Percentiles rank a stretch among this genome's conserved stretches.
phyloP scores from a whole-genome alignment of 1,140 invertebrate species.

The Zaprionus ornatus region DNA sequence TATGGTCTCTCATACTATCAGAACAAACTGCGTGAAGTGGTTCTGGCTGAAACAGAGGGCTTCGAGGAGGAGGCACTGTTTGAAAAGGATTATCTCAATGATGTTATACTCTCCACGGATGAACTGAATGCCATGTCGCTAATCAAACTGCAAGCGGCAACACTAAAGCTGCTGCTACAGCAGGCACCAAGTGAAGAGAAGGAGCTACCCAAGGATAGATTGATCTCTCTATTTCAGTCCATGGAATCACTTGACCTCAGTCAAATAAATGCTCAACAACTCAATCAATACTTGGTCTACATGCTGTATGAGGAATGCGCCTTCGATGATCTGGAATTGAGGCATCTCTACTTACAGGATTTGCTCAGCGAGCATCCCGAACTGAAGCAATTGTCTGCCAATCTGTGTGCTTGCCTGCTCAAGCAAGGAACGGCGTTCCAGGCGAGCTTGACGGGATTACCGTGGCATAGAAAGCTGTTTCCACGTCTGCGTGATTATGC shows the following conservation, averaged over 20 bases:
- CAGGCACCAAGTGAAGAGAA: neutral
- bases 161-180: conserved; percentile 58
- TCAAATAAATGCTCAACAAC: conserved; percentile 37
- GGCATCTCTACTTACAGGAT: conserved; percentile 63
- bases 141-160: conserved; percentile 69
- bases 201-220: conserved; percentile 17
- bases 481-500: conserved; percentile 72
- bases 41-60: conserved; percentile 47
- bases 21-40: conserved; percentile 76
- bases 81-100: conserved; percentile 32
- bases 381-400: conserved; percentile 27
- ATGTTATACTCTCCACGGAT: conserved; percentile 59
- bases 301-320: conserved; percentile 69
- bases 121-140: conserved; percentile 59
- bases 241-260: conserved; percentile 39
- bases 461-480: conserved; percentile 75
- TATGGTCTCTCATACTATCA: conserved; percentile 77
- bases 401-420: conserved; percentile 30
- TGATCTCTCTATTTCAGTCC: conserved; percentile 32
- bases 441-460: conserved; percentile 37
- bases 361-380: conserved; percentile 28
- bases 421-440: neutral
- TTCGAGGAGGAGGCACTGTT: conserved; percentile 5
- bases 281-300: conserved; percentile 44
- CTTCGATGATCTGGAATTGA: conserved; percentile 55